Conservation (phyloP, 2,113 vertebrate species). For the Callipepla squamata region DNA sequence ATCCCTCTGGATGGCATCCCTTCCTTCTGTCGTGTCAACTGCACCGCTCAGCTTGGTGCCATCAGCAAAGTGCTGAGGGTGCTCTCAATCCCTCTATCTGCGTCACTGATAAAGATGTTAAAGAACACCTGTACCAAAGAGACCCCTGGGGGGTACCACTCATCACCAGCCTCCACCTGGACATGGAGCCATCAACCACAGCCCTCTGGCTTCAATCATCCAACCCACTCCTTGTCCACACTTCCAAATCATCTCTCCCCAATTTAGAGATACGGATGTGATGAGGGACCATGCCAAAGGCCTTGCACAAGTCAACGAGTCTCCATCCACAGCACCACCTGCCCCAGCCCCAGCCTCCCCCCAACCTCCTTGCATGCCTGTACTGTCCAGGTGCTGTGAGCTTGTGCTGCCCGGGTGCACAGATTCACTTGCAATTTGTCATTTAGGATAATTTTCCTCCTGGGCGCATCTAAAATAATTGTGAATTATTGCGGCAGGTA, state of each 20-base stretch:
- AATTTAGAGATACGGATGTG: background rate
- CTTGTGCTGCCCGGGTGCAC: background rate
- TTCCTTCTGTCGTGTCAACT: background rate
- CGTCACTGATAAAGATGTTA: background rate
- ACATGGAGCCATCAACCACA: background rate
- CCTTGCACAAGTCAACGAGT: accelerated
- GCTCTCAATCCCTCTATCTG: background rate
- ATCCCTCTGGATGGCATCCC: background rate
- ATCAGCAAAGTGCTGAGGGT: background rate
- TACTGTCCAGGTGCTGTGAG: background rate
- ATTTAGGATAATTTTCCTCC: slow-evolving; percentile 62
- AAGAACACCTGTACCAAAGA: background rate
- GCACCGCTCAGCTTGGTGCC: background rate
- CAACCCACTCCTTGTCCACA: background rate
- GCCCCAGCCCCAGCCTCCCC: background rate
- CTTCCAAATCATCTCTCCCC: background rate
- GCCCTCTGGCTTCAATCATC: too few species aligned
- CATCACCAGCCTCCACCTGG: background rate
- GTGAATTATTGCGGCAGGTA: slow-evolving; percentile 45
- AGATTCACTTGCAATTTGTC: slow-evolving; percentile 48
- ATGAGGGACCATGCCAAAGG: background rate
- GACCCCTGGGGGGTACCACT: background rate
- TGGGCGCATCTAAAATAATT: slow-evolving; percentile 61
- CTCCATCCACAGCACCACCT: background rate
- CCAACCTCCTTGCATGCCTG: accelerated